Evolutionary conservation across 2,113 vertebrate species (phyloP), one percentile per base, ranked within the genome.

Genomic region (Plestiodon gilberti): DNA sequence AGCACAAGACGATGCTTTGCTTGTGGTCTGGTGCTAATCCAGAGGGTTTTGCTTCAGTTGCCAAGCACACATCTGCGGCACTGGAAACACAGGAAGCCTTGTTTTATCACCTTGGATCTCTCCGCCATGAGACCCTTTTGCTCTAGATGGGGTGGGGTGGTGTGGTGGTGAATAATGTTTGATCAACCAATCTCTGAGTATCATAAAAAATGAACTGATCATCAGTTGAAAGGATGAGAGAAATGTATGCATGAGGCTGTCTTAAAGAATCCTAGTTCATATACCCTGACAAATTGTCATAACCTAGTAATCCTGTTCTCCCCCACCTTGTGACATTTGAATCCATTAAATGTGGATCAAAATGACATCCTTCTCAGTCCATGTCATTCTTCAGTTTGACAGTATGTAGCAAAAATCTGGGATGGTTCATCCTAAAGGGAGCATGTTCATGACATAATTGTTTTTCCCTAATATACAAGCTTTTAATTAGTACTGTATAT

Each of bases 1-100:
- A 7, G 74, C 22, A 67, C 23, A 74, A 85, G 74, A 69, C 78
- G 74, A 85, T 85, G 75, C 74, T 77, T 33, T 84, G 40, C n/a
- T 59, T 83, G 57, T 84, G 40, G 38, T 84, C 82, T 84, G 82
- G 22, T n/a, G 33, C 38, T 40, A 40, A 61, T 74, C 35, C 38
- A 74, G 35, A 30, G 69, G 57, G 82, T 22, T 35, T 84, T 55
- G n/a, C 52, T 77, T 77, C 20, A 25, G 59, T 65, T 22, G 59
- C 59, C 40, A 84, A 67, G 43, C n/a, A 28, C n/a, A 28, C 30
- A 76, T 84, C 71, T 65, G 57, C 13, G n/a, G 38, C 28, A 64
- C 48, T 13, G n/a, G 8, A 15, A 33, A 35, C 17, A 38, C 67
- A 71, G 52, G 30, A 2, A 30, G 5, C 38, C 52, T 28, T 65